A percentile compares a stretch with the other conserved stretches of the same genome.
These are phyloP conservation scores for Philopotamus ludificatus DNA, from an alignment of 1,140 invertebrate genomes.

Conservation along the genomic window DNA sequence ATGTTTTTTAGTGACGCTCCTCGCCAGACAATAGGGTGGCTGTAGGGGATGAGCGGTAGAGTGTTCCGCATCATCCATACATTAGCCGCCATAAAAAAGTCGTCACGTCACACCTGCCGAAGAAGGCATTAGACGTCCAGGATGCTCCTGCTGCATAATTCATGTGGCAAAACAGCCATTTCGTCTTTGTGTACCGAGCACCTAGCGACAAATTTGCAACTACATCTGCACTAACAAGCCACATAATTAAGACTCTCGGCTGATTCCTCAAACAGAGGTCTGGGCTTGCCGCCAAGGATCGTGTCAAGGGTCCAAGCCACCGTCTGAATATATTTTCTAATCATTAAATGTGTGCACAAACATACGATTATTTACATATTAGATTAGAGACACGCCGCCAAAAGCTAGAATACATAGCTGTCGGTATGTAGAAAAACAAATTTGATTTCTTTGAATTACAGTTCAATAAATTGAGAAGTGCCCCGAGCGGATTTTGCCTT, in stretches of 20 bases:
- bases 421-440: neutral
- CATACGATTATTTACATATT: no score
- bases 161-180: slow-evolving; percentile 24
- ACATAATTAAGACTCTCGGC: neutral
- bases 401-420: neutral
- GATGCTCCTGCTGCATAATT: slow-evolving; percentile 27
- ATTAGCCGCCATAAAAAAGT: slow-evolving; percentile 34
- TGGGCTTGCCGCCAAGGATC: neutral
- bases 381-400: no score
- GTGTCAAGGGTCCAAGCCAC: neutral
- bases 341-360: no score
- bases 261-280: neutral
- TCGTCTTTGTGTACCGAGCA: slow-evolving; percentile 9
- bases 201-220: neutral
- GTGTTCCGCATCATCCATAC: slow-evolving; percentile 4
- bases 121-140: slow-evolving; percentile 20
- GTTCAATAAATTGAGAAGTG: no score
- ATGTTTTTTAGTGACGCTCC: no score
- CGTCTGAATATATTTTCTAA: neutral
- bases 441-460: no score
- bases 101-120: slow-evolving; percentile 32
- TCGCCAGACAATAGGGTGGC: no score
- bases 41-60: no score
- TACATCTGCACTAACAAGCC: neutral
- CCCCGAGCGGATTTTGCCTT: no score